A percentile compares a stretch with the other conserved stretches of the same genome.
These are phyloP conservation scores for Apocrypta bakeri DNA, from an alignment of 1,140 invertebrate genomes.

Conservation along the genomic window DNA sequence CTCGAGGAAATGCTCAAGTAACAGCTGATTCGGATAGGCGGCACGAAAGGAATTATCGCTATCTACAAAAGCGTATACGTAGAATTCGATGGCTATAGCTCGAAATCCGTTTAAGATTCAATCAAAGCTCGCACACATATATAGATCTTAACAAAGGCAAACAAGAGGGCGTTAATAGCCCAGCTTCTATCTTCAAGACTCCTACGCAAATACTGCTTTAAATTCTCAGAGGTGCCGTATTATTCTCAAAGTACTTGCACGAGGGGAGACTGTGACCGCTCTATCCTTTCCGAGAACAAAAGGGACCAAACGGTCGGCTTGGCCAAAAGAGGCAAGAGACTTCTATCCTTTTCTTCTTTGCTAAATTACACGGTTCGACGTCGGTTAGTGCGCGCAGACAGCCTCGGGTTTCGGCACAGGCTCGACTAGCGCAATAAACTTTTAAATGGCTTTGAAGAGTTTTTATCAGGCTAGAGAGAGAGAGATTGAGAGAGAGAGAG, in stretches of 20 bases:
- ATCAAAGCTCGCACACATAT: neutral
- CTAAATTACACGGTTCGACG: neutral
- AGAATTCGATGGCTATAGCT: neutral
- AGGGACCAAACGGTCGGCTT: neutral
- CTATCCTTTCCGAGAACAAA: conserved; percentile 12
- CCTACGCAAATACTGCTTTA: conserved; percentile 3
- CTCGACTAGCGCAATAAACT: conserved; percentile 23
- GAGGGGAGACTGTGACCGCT: neutral
- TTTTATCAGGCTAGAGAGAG: conserved; percentile 22
- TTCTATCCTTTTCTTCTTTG: neutral
- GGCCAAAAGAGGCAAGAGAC: neutral
- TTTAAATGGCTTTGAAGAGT: conserved; percentile 36
- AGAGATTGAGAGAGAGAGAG: too few species aligned
- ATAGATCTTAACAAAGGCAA: neutral
- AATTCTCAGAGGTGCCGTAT: conserved; percentile 21
- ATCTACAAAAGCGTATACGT: too few species aligned
- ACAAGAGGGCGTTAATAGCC: neutral
- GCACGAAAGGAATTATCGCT: too few species aligned
- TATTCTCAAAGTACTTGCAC: conserved; percentile 15
- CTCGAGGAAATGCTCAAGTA: neutral
- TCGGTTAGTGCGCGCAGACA: neutral
- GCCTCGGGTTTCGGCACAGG: neutral
- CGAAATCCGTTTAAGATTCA: neutral
- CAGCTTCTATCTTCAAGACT: neutral
- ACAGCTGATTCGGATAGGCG: neutral